Percentiles rank a stretch among this genome's conserved stretches.
Evolutionary conservation across 1,140 invertebrate genomes (phyloP).

Genomic region (Ridgeia piscesae): DNA sequence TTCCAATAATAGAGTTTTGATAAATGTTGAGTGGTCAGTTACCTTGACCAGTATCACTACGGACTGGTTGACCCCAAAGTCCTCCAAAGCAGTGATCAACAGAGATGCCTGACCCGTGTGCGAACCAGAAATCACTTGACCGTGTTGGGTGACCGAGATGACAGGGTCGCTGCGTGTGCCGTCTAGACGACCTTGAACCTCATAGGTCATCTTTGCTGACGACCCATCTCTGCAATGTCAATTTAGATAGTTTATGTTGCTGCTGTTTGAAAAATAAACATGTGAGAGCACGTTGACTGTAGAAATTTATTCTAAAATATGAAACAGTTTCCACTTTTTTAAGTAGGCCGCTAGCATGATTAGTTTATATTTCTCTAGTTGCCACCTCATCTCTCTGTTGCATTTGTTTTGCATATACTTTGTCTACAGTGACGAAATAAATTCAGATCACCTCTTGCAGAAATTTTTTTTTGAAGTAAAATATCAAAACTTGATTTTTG

Average conservation of each 20-base stretch:
- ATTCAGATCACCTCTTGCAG: too few species aligned
- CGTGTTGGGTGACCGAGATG: slow-evolving; percentile 63
- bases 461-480: too few species aligned
- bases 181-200: slow-evolving; percentile 29
- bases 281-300: background rate
- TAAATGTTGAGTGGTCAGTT: slow-evolving; percentile 13
- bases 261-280: background rate
- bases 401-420: too few species aligned
- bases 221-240: slow-evolving; percentile 49
- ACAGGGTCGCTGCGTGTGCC: slow-evolving; percentile 44
- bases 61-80: slow-evolving; percentile 63
- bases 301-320: background rate
- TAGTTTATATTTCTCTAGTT: too few species aligned
- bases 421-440: too few species aligned
- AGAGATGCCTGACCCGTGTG: slow-evolving; percentile 65
- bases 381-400: too few species aligned
- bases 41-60: slow-evolving; percentile 58
- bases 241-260: background rate
- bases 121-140: slow-evolving; percentile 64
- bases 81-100: slow-evolving; percentile 64
- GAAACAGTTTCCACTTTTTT: background rate
- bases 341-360: too few species aligned
- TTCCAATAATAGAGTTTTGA: too few species aligned
- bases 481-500: too few species aligned
- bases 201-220: slow-evolving; percentile 54